Percentiles rank a stretch among this genome's conserved stretches.
Evolutionary conservation across 2,113 vertebrate genomes (phyloP).

Genomic region (Cryptoleucopteryx plumbea): DNA sequence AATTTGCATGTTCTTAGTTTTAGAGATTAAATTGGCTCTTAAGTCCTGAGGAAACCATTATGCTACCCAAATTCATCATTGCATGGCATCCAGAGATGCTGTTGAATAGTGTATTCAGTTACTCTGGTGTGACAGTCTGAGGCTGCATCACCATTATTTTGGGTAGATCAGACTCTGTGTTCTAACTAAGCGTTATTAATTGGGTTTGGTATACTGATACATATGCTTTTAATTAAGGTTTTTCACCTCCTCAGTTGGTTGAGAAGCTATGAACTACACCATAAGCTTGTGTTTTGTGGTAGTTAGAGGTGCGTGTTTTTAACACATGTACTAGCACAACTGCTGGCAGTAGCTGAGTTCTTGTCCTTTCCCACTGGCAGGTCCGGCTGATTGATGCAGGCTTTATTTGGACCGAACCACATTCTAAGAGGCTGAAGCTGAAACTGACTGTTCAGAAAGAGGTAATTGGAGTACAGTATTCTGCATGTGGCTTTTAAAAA

Average conservation of each 20-base stretch:
- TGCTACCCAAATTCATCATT: not conserved
- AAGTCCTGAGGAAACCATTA: not conserved
- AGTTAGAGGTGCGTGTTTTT: not conserved
- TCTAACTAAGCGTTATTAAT: not conserved
- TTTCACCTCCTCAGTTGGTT: not conserved
- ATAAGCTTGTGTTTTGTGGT: not conserved
- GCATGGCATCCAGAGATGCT: no score
- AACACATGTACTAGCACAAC: fast-evolving
- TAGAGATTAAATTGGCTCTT: not conserved
- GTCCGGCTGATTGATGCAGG: constrained; percentile 94
- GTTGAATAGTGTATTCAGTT: not conserved
- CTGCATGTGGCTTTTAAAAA: not conserved
- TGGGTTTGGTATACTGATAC: not conserved
- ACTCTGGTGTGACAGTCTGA: not conserved
- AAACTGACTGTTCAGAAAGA: constrained; percentile 98
- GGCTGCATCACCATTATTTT: not conserved
- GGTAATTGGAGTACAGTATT: constrained; percentile 63
- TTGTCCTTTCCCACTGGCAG: constrained; percentile 57
- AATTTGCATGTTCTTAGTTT: not conserved
- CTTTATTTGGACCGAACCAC: constrained; percentile 97
- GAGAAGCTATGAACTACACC: not conserved
- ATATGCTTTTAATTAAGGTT: not conserved
- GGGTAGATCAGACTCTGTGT: fast-evolving
- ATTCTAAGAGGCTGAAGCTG: constrained; percentile 95
- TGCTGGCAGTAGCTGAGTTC: not conserved